Conservation (phyloP, 2,888 invertebrate genomes). For the Branchinecta sandiegonensis region DNA sequence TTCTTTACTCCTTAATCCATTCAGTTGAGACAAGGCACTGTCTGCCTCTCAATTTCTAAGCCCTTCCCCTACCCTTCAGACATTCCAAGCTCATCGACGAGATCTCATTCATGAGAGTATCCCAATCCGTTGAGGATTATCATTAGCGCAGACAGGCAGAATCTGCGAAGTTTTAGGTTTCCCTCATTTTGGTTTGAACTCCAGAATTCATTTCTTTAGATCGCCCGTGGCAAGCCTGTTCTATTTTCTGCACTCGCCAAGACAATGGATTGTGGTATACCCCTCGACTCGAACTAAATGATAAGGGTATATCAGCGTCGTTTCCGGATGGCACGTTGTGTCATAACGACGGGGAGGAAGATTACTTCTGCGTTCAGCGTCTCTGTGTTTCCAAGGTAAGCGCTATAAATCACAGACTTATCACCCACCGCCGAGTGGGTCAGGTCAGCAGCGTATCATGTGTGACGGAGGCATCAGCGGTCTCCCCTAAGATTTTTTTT, state of each 20-base stretch:
- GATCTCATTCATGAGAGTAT: too few relatives aligned
- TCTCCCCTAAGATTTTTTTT: too few relatives aligned
- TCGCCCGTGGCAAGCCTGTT: slow-evolving; percentile 62
- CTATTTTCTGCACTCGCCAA: slow-evolving; percentile 55
- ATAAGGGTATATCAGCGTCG: slow-evolving; percentile 50
- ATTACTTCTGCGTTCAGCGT: slow-evolving; percentile 58
- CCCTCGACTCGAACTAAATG: slow-evolving; percentile 57
- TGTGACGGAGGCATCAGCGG: too few relatives aligned
- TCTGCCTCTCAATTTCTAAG: slow-evolving; percentile 15
- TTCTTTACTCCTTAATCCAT: too few relatives aligned
- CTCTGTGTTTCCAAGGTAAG: slow-evolving; percentile 55
- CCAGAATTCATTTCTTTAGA: slow-evolving; percentile 33
- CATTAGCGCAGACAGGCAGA: too few relatives aligned
- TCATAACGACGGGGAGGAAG: slow-evolving; percentile 46
- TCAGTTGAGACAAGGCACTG: too few relatives aligned
- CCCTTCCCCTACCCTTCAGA: background rate
- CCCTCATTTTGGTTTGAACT: too few relatives aligned
- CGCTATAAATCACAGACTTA: background rate
- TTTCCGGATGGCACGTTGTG: slow-evolving; percentile 72
- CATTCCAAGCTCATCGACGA: too few relatives aligned
- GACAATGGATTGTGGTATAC: slow-evolving; percentile 52
- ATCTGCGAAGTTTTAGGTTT: too few relatives aligned
- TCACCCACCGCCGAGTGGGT: too few relatives aligned
- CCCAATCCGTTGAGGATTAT: too few relatives aligned
- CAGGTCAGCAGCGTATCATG: too few relatives aligned